These are phyloP conservation scores for Lucilia sericata DNA, from an alignment of 1,140 invertebrate species.

Conservation along the genomic window DNA sequence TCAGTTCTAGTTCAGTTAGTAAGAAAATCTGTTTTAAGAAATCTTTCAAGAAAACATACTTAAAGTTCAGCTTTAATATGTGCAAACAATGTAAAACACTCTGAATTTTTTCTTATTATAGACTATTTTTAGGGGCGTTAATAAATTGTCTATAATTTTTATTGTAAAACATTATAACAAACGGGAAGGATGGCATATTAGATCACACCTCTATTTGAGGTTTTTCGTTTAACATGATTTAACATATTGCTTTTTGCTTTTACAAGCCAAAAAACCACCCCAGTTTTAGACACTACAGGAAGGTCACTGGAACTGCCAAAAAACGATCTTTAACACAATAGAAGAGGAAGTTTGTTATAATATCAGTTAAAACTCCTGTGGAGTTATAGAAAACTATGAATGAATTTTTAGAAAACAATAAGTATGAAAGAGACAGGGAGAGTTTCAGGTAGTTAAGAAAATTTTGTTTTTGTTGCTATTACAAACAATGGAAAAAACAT, in stretches of 20 bases:
- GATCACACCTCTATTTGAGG: constrained; percentile 53
- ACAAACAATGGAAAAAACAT: not conserved
- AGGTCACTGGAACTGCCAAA: not conserved
- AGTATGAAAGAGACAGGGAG: no score
- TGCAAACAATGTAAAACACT: no score
- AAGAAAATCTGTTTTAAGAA: no score
- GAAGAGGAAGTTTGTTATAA: not conserved
- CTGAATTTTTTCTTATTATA: not conserved
- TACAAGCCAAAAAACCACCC: not conserved
- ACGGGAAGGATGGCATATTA: constrained; percentile 51
- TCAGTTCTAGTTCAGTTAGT: no score
- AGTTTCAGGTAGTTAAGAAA: not conserved
- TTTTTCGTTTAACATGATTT: constrained; percentile 34
- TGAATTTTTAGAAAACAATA: not conserved
- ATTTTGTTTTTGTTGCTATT: not conserved
- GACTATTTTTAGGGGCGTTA: constrained; percentile 1
- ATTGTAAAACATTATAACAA: constrained; percentile 30
- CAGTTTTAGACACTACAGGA: not conserved
- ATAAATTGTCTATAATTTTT: constrained; percentile 27
- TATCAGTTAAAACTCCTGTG: not conserved
- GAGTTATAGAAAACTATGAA: constrained; percentile 5
- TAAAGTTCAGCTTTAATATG: not conserved
- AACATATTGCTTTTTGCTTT: not conserved
- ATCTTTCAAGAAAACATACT: no score
- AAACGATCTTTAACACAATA: not conserved